A percentile compares a stretch with the other conserved stretches of the same genome.
These are phyloP conservation scores for Rallus limicola DNA, from an alignment of 2,113 vertebrate species.

Conservation along the genomic window DNA sequence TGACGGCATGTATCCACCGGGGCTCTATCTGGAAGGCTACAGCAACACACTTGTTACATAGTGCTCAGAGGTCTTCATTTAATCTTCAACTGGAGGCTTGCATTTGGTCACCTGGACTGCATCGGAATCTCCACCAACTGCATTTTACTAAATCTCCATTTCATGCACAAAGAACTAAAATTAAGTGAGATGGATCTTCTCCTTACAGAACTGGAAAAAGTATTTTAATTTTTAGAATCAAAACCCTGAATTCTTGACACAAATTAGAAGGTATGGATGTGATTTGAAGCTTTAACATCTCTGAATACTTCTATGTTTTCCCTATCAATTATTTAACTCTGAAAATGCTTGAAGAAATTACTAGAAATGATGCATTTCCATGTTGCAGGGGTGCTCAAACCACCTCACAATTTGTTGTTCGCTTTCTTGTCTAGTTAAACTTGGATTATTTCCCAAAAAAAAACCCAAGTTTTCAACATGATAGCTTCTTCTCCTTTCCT, in stretches of 20 bases:
- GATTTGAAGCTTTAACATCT: neutral
- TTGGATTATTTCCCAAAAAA: neutral
- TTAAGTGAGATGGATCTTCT: neutral
- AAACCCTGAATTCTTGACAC: neutral
- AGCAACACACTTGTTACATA: rapidly evolving
- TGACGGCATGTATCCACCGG: too few species aligned
- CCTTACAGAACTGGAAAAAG: neutral
- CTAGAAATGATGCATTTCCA: neutral
- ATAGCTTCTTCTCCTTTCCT: neutral
- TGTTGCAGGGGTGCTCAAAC: neutral
- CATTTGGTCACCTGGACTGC: neutral
- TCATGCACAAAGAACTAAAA: neutral
- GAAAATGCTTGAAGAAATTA: neutral
- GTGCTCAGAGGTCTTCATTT: neutral
- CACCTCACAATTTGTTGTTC: neutral
- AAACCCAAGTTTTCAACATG: neutral
- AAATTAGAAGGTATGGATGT: neutral
- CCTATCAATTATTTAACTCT: neutral
- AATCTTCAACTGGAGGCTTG: neutral
- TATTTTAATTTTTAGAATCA: neutral
- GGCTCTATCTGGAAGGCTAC: too few species aligned
- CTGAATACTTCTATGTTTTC: neutral
- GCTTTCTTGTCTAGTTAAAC: neutral
- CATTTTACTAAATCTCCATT: neutral
- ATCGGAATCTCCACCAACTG: neutral